Percentiles rank a stretch among this genome's conserved stretches.
Conservation (phyloP, 2,113 vertebrate genomes). For the Rhabdomys dilectus region DNA sequence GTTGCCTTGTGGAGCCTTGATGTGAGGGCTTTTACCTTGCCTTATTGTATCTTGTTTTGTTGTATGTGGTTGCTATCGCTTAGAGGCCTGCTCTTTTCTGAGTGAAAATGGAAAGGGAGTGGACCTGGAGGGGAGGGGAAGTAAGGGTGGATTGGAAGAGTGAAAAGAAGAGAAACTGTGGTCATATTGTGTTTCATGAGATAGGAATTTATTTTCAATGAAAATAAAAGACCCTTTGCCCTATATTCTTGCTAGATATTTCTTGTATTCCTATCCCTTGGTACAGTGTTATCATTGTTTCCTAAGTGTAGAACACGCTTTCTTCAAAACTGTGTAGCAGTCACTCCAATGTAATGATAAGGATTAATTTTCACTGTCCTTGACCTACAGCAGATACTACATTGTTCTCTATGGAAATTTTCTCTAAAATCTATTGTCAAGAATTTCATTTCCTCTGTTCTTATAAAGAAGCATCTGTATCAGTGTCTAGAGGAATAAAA, state of each 20-base stretch:
- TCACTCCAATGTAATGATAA: not conserved
- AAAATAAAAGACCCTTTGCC: not conserved
- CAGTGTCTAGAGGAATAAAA: not conserved
- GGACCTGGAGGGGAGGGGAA: not conserved
- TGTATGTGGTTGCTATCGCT: not conserved
- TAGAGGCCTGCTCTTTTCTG: not conserved
- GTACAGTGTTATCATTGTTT: not conserved
- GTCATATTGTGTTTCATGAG: not conserved
- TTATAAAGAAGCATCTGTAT: not conserved
- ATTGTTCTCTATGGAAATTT: constrained; percentile 24
- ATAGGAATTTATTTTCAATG: not conserved
- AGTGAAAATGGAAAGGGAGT: not conserved
- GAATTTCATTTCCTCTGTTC: not conserved
- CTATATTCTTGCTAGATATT: not conserved
- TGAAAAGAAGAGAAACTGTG: too few species aligned
- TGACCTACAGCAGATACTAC: not conserved
- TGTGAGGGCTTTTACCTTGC: not conserved
- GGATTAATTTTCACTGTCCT: not conserved
- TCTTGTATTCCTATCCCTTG: not conserved
- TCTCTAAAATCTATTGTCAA: not conserved
- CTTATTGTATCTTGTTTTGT: not conserved
- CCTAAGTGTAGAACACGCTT: not conserved
- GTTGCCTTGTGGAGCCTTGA: not conserved
- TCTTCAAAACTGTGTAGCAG: not conserved
- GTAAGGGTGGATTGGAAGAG: not conserved